A percentile compares a stretch with the other conserved stretches of the same genome.
Conservation (phyloP, 2,797 vertebrate genomes). For the Cyclura pinguis region DNA sequence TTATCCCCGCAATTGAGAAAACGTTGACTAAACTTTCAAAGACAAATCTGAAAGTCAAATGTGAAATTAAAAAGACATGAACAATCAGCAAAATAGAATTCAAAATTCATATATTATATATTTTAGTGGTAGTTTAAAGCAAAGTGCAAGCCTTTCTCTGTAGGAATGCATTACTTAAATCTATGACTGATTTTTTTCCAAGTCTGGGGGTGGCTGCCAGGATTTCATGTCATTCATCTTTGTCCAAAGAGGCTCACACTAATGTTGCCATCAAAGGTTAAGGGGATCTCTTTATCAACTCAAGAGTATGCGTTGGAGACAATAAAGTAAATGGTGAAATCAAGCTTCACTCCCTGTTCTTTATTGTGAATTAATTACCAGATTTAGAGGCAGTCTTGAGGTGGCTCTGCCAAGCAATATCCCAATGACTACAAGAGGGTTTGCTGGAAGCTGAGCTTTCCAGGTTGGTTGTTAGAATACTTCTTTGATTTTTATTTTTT, state of each 20-base stretch:
- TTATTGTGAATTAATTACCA: conserved; percentile 68
- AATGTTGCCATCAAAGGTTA: conserved; percentile 73
- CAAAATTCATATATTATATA: neutral
- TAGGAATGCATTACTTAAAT: conserved; percentile 66
- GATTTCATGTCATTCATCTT: conserved; percentile 61
- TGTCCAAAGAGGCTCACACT: conserved; percentile 64
- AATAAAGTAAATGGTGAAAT: conserved; percentile 66
- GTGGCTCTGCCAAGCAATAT: neutral
- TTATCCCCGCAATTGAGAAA: neutral
- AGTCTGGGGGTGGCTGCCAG: conserved; percentile 68
- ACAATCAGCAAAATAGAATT: neutral
- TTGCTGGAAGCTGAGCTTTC: neutral
- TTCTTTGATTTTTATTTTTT: conserved; percentile 1
- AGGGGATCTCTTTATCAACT: conserved; percentile 70
- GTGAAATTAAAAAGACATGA: neutral
- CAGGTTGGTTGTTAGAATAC: neutral
- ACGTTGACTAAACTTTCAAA: conserved; percentile 7
- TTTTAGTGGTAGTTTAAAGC: conserved; percentile 9
- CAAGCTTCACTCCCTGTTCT: conserved; percentile 63
- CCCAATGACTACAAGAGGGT: neutral
- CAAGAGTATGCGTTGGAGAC: conserved; percentile 53
- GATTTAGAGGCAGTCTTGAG: conserved; percentile 22
- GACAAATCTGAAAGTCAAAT: neutral
- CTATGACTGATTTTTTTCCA: conserved; percentile 69
- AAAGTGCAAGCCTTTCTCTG: neutral